Percentiles rank a stretch among this genome's conserved stretches.
Conservation (phyloP, 2,888 invertebrate species). For the Dynastes hyllus region DNA sequence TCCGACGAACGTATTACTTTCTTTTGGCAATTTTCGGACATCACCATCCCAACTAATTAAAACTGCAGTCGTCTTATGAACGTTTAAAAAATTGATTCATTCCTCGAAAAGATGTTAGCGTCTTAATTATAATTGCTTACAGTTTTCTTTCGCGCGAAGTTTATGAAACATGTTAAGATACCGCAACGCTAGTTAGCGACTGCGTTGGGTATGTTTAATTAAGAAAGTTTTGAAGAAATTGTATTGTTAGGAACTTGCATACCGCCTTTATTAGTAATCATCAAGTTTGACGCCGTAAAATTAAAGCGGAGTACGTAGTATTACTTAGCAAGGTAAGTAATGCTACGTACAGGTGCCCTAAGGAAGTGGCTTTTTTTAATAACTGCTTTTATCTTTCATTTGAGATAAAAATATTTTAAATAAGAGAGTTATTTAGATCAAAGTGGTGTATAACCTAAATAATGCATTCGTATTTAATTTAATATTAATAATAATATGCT, state of each 20-base stretch:
- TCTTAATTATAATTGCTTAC: neutral
- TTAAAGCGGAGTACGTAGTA: neutral
- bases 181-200: neutral
- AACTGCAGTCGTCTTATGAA: no score
- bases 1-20: no score
- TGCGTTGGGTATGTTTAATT: neutral
- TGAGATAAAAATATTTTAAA: no score
- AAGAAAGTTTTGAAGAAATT: constrained; percentile 9
- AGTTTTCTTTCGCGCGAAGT: neutral
- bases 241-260: neutral
- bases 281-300: neutral
- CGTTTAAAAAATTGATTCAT: neutral
- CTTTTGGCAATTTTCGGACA: no score
- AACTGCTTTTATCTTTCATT: no score
- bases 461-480: no score
- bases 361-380: no score
- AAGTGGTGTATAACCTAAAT: no score
- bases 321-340: neutral
- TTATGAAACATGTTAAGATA: neutral
- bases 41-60: no score
- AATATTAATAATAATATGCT: no score
- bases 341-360: no score
- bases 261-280: neutral
- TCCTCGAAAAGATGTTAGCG: neutral
- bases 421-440: no score